phyloP scores from a whole-genome alignment of 2,888 invertebrate genomes.

The Oligia strigilis region DNA sequence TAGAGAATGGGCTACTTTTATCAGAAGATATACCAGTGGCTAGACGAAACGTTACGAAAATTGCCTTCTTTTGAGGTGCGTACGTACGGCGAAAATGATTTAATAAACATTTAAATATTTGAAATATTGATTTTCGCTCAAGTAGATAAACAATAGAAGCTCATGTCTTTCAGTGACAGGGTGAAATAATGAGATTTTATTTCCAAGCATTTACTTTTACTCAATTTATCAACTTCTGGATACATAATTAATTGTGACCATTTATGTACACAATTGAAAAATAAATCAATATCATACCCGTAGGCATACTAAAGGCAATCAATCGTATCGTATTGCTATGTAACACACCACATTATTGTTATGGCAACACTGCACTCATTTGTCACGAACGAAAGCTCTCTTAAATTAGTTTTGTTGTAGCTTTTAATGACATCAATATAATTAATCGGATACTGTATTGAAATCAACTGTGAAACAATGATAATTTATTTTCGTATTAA shows the following conservation, averaged over 20 bases:
- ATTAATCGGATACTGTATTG: slow-evolving; percentile 40
- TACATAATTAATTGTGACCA: background rate
- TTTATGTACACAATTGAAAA: slow-evolving; percentile 25
- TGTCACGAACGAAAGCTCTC: slow-evolving; percentile 28
- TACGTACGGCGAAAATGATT: background rate
- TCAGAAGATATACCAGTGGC: too few species aligned
- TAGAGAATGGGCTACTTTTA: background rate
- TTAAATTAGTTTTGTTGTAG: slow-evolving; percentile 43
- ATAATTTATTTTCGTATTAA: slow-evolving; percentile 1
- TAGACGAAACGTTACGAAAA: background rate
- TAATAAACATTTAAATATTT: background rate
- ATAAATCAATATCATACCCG: slow-evolving; percentile 27
- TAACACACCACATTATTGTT: slow-evolving; percentile 45
- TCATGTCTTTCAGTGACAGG: background rate
- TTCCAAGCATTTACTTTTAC: background rate
- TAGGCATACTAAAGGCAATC: slow-evolving; percentile 18
- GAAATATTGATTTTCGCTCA: background rate
- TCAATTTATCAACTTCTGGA: background rate
- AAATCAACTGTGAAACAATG: slow-evolving; percentile 18
- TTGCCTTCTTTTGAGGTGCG: background rate
- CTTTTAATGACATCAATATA: slow-evolving; percentile 11
- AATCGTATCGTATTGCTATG: slow-evolving; percentile 37
- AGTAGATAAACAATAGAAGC: background rate
- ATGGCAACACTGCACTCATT: slow-evolving; percentile 35
- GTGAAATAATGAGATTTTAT: background rate